Percentiles rank a stretch among this genome's conserved stretches.
Conservation (phyloP, 2,888 invertebrate species). For the Phaedon cochleariae region DNA sequence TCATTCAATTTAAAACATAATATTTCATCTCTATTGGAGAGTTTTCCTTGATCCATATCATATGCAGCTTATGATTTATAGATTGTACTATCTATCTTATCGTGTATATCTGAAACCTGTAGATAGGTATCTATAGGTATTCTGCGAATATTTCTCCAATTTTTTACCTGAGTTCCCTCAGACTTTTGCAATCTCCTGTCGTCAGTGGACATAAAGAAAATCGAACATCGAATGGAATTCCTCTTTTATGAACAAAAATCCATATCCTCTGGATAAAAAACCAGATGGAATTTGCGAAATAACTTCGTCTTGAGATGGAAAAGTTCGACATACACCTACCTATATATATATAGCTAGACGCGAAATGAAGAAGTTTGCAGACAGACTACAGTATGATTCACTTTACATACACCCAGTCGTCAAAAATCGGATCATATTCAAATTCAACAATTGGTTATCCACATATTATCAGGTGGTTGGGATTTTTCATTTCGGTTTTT, state of each 20-base stretch:
- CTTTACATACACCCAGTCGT: background rate
- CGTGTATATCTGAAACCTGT: too few species aligned
- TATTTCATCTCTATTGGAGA: too few species aligned
- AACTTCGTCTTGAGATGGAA: slow-evolving; percentile 2
- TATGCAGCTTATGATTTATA: too few species aligned
- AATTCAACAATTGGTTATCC: too few species aligned
- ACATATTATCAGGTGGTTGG: too few species aligned
- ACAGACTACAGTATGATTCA: background rate
- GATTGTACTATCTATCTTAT: too few species aligned
- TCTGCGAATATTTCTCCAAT: background rate
- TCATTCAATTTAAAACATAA: too few species aligned
- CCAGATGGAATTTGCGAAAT: slow-evolving; percentile 5
- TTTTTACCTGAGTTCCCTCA: background rate
- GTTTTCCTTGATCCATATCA: too few species aligned
- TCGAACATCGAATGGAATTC: slow-evolving; percentile 5
- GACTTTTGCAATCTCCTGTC: background rate
- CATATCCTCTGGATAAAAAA: background rate
- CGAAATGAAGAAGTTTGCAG: background rate
- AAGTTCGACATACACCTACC: slow-evolving; percentile 8
- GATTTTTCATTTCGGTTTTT: too few species aligned
- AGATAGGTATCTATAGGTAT: background rate
- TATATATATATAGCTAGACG: background rate
- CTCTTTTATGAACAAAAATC: background rate
- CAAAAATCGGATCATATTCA: too few species aligned
- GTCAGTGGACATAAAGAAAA: slow-evolving; percentile 3